A percentile compares a stretch with the other conserved stretches of the same genome.
Conservation (phyloP, 2,888 invertebrate species). For the Poecilus cupreus region DNA sequence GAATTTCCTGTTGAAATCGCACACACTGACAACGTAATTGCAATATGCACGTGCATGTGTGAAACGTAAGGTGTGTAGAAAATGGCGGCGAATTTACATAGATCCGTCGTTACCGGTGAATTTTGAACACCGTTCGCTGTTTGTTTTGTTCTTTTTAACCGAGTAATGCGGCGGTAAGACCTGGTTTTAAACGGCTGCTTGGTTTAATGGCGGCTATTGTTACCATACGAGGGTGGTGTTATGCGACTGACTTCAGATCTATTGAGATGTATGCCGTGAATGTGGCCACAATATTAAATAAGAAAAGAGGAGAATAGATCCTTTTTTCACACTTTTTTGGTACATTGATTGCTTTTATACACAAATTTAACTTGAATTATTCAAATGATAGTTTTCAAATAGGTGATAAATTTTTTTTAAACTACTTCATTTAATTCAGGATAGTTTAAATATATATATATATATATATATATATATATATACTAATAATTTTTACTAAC, state of each 20-base stretch:
- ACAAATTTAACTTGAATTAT: too few species aligned
- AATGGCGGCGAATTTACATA: constrained; percentile 53
- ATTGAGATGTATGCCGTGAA: constrained; percentile 28
- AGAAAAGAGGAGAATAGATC: not conserved
- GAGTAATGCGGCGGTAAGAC: constrained; percentile 41
- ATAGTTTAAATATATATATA: too few species aligned
- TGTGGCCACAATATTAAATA: not conserved
- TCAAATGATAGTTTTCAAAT: too few species aligned
- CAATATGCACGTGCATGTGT: not conserved
- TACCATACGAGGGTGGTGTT: not conserved
- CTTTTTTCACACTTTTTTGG: too few species aligned
- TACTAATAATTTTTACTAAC: too few species aligned
- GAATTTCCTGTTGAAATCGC: not conserved
- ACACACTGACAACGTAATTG: not conserved
- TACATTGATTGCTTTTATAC: too few species aligned
- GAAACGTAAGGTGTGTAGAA: not conserved
- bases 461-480: too few species aligned
- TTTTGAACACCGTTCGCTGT: constrained; percentile 41
- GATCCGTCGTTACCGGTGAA: constrained; percentile 36
- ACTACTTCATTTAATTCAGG: too few species aligned
- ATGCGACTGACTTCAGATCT: constrained; percentile 2
- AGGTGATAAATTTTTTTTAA: too few species aligned
- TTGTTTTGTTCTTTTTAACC: constrained; percentile 41
- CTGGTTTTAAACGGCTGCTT: constrained; percentile 45
- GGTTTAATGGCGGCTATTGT: constrained; percentile 17